Conservation (phyloP, 2,797 vertebrate species). For the Clarias fuscus region DNA sequence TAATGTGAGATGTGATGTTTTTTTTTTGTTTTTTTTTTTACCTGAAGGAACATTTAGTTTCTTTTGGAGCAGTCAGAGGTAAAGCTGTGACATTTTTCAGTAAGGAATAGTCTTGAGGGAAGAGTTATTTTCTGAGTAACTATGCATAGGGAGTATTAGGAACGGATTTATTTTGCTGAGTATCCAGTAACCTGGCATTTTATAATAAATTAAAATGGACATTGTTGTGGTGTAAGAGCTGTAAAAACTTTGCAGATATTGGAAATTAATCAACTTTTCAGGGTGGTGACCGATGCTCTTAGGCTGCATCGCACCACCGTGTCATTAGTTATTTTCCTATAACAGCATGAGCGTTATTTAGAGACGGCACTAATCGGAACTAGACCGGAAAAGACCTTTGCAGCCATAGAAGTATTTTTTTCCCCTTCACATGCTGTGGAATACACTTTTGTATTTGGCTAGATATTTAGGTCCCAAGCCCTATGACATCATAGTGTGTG, state of each 20-base stretch:
- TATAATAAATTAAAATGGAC: not conserved
- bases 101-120: not conserved
- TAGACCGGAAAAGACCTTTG: not conserved
- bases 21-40: not conserved
- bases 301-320: not conserved
- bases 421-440: not conserved
- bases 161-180: not conserved
- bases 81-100: not conserved
- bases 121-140: not conserved
- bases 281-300: not conserved
- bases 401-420: not conserved
- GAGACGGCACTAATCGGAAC: not conserved
- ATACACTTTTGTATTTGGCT: not conserved
- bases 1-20: not conserved
- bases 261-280: not conserved
- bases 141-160: not conserved
- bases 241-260: not conserved
- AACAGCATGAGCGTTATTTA: not conserved
- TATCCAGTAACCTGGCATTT: not conserved
- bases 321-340: not conserved
- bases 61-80: not conserved
- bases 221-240: not conserved
- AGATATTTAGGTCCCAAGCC: not conserved
- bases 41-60: not conserved
- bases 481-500: too few relatives aligned